Percentiles rank a stretch among this genome's conserved stretches.
Conservation (phyloP, 2,797 vertebrate genomes). For the Semaprochilodus insignis region DNA sequence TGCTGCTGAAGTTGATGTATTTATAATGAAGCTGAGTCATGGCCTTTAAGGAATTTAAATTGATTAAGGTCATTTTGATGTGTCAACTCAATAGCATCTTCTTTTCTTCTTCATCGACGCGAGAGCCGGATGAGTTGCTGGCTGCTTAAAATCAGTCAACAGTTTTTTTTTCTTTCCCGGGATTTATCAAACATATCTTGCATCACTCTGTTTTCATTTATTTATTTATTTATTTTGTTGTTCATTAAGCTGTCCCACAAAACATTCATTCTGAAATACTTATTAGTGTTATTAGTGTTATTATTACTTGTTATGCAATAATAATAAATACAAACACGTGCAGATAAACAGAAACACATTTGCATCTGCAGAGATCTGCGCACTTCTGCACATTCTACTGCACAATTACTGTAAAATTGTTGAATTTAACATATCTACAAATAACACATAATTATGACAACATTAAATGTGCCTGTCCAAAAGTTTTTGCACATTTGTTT, state of each 20-base stretch:
- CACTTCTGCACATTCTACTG: too few relatives aligned
- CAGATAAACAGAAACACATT: neutral
- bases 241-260: neutral
- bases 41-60: conserved; percentile 57
- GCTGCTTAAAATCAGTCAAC: conserved; percentile 79
- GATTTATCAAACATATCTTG: conserved; percentile 58
- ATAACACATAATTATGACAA: too few relatives aligned
- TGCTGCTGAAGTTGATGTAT: conserved; percentile 64
- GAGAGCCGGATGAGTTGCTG: conserved; percentile 40
- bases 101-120: neutral
- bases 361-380: too few relatives aligned
- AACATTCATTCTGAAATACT: neutral
- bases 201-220: too few relatives aligned
- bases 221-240: too few relatives aligned
- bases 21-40: conserved; percentile 67
- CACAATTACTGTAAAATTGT: too few relatives aligned
- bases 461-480: too few relatives aligned
- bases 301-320: neutral
- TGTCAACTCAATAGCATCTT: conserved; percentile 59
- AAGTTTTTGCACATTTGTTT: too few relatives aligned
- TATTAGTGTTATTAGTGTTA: too few relatives aligned
- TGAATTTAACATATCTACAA: too few relatives aligned
- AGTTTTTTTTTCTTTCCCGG: conserved; percentile 56
- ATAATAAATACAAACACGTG: neutral
- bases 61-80: conserved; percentile 53